A percentile compares a stretch with the other conserved stretches of the same genome.
Conservation (phyloP, 2,888 invertebrate genomes). For the Caenorhabditis macrosperma region DNA sequence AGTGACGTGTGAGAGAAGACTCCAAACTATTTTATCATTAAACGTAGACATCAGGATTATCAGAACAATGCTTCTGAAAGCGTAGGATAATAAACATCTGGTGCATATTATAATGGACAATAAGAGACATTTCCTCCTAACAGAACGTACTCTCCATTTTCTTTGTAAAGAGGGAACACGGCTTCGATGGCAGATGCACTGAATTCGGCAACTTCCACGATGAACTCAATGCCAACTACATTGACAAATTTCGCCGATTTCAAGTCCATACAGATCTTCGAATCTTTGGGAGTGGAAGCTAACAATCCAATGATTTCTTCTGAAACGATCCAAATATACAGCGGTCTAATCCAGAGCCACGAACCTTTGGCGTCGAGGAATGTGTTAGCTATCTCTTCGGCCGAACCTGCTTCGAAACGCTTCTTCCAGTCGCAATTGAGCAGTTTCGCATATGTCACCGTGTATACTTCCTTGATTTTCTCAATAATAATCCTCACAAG, state of each 20-base stretch:
- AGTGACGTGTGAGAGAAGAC: no score
- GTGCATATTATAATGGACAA: no score
- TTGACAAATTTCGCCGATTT: background rate
- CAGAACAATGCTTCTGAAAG: no score
- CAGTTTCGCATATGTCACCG: no score
- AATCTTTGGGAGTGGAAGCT: background rate
- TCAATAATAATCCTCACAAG: background rate
- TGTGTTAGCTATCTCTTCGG: no score
- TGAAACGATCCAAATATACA: background rate
- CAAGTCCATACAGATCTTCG: background rate
- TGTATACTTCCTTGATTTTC: background rate
- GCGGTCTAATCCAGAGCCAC: background rate
- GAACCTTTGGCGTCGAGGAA: background rate
- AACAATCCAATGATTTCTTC: background rate
- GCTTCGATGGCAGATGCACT: background rate
- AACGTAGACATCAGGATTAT: no score
- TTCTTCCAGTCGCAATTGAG: no score
- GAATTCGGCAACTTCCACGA: background rate
- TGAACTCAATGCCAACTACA: background rate
- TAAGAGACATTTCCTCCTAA: background rate
- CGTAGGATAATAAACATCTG: no score
- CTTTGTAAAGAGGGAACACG: background rate
- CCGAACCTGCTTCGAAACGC: no score
- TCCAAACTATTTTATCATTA: no score
- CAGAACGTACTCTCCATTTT: background rate